Base-by-base conservation (phyloP, 1,140 invertebrate species). In the Lanistes nyassanus region DNA sequence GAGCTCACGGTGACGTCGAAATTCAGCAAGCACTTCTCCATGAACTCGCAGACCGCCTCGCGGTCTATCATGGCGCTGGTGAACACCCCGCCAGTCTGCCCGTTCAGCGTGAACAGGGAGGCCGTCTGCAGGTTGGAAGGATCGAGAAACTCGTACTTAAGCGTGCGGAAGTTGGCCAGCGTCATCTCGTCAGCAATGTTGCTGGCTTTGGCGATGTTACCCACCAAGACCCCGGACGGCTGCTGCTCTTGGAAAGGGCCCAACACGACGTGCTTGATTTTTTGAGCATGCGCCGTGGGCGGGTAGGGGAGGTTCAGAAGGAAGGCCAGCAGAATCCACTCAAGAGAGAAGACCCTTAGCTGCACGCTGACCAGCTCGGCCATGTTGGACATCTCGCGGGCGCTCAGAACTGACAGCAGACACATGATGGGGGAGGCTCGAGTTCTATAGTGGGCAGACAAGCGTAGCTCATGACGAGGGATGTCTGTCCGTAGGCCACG, bases 1-100 rank as follows among this genome's bases (percentile, higher is more conserved):
- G 93, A 93, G 85, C 95, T 96, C 77, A 96, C 76, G 60, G 92
- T 91, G 16, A 94, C 89, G 88, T 98, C 96, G 83, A 93, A 95
- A 86, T 97, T 95, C n/a, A 97, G 87, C 0, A 91, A 85, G 60
- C 92, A 91, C 9, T 91, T 90, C 0, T 97, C 85, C 0, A 92
- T 93, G 37, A 70, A 71, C 26, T 74, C 73, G 64, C 80, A 81
- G 9, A 78, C 39, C 4, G 36, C 47, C 64, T 81, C 80, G 23
- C 80, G n/a, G 68, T 81, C 80, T 21, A 81, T 81, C 74, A 76
- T 77, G 11, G 77, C 75, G 31, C 76, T 70, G 31, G 80, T 77
- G 64, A 67, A 79, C 0, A 81, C 47, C 0, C 75, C 77, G 13
- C 80, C 80, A 31, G 77, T 78, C 37, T 74, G 70, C 7, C 75